Evolutionary conservation across 1,140 invertebrate species (phyloP).

Genomic region (Hyposmocoma kahamanoa): DNA sequence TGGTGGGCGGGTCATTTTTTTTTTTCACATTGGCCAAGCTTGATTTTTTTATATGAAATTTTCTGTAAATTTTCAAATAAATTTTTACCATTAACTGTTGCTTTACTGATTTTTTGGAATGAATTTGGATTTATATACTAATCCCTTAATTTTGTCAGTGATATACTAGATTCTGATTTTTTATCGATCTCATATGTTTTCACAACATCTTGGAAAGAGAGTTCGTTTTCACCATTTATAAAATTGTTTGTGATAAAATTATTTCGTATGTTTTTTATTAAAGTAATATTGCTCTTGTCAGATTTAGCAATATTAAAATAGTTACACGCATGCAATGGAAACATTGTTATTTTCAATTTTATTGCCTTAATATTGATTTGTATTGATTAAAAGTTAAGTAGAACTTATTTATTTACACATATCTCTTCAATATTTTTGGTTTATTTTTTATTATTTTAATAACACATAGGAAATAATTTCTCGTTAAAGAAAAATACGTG

Average conservation of each 20-base stretch:
- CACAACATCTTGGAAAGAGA: background rate
- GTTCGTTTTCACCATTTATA: background rate
- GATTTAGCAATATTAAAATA: too few species aligned
- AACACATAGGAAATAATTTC: too few species aligned
- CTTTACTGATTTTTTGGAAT: background rate
- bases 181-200: background rate
- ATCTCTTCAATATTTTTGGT: too few species aligned
- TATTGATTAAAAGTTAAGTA: too few species aligned
- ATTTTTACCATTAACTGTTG: background rate
- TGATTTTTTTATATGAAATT: background rate
- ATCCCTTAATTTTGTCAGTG: background rate
- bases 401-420: too few species aligned
- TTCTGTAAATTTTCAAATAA: background rate
- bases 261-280: constrained; percentile 2
- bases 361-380: too few species aligned
- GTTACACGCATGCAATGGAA: too few species aligned
- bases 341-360: too few species aligned
- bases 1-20: background rate
- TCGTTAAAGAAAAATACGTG: too few species aligned
- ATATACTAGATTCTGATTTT: background rate
- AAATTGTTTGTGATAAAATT: background rate
- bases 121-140: background rate
- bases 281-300: too few species aligned
- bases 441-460: too few species aligned
- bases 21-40: background rate